Percentiles rank a stretch among this genome's conserved stretches.
Conservation (phyloP, 2,113 vertebrate species). For the Sebastes fasciatus region DNA sequence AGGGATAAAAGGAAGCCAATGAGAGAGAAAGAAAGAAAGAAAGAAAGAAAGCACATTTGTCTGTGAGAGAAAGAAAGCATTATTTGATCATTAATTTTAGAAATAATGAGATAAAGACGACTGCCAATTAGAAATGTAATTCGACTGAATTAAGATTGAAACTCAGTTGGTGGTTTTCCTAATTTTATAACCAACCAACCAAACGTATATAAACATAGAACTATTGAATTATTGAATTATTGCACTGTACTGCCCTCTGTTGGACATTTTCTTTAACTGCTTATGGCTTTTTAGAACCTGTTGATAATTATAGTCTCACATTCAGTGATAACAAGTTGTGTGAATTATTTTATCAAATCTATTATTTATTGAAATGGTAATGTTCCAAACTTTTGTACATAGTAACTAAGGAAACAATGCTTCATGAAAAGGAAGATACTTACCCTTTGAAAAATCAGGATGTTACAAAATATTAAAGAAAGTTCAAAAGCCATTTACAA, state of each 20-base stretch:
- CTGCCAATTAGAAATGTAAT: neutral
- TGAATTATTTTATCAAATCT: neutral
- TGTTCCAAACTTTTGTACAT: neutral
- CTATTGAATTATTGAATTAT: neutral
- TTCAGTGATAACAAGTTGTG: neutral
- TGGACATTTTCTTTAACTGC: constrained; percentile 30
- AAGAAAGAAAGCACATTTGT: constrained; percentile 5
- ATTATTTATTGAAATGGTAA: neutral
- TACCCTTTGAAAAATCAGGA: neutral
- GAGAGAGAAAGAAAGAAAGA: neutral
- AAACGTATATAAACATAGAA: too few relatives aligned
- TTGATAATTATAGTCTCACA: neutral
- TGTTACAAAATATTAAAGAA: neutral
- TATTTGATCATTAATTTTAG: neutral
- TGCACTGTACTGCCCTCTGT: constrained; percentile 58
- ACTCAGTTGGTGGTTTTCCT: neutral
- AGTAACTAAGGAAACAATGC: neutral
- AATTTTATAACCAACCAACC: neutral
- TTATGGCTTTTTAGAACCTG: constrained; percentile 2
- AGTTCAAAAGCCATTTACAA: neutral
- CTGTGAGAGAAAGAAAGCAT: neutral
- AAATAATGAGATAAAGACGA: neutral
- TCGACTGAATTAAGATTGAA: neutral
- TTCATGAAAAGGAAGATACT: neutral
- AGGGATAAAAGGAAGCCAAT: constrained; percentile 5